Evolutionary conservation across 2,797 vertebrate species (phyloP), one percentile per base, ranked within the genome.

Genomic region (Poecilia picta): DNA sequence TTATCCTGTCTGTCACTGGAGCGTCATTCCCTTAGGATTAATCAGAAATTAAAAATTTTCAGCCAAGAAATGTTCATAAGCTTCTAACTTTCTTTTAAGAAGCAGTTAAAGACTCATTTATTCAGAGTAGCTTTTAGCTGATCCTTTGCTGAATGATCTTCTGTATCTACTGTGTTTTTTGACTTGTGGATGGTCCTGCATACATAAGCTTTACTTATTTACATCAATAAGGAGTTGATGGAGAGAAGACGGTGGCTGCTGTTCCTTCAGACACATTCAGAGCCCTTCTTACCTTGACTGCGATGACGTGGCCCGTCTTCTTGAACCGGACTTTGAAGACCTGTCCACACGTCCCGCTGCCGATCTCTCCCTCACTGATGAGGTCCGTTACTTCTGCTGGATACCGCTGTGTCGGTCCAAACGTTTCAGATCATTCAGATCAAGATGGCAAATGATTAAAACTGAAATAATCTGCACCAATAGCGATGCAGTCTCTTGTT

Each of bases 251-350:
- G 39, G 10, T n/a, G 0, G 7, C 25, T 8, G 25, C 68, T 28
- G 68, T 16, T 46, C 43, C 68, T 46, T 46, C 68, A 28, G 25
- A 46, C 68, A 45, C 13, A 28, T 15, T 47, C n/a, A 5, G 11
- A 20, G 13, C 3, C 79, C 90, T 89, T 85, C 90, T 89, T 84
- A 98, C 98, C 95, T 99, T 99, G 77, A 99, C 98, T 0, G 98
- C 98, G 0, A 99, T 98, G 93, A 98, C 88, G 12, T 98, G 96
- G 43, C 95, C 96, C 0, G 97, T 98, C 94, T 98, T 98, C 94
- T 97, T 97, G 93, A 98, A 99, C 47, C 97, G 95, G 90, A 99
- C 97, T 94, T 97, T 98, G 94, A 98, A 98, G 81, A 99, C 98
- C 91, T 99, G 97, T 62, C 98, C 97, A 45, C 98, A 99, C 1